phyloP scores from a whole-genome alignment of 2,113 vertebrate genomes.

The Siniperca knerii region DNA sequence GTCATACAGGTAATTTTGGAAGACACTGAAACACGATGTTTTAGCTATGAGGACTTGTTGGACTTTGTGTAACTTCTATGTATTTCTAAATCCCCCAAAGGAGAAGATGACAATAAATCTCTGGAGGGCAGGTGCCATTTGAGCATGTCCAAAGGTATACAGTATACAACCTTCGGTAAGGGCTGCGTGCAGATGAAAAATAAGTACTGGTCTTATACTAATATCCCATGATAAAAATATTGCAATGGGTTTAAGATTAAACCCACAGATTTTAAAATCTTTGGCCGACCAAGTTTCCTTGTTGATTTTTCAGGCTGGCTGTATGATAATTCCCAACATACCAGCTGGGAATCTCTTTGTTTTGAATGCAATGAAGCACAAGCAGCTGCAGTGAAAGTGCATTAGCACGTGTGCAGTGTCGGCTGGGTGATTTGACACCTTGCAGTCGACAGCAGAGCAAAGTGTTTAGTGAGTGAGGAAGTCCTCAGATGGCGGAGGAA shows the following conservation, averaged over 20 bases:
- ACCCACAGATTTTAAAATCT: neutral
- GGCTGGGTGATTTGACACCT: slow-evolving; percentile 44
- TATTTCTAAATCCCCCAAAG: neutral
- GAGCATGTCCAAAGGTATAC: neutral
- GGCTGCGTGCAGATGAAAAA: neutral
- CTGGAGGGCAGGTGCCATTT: neutral
- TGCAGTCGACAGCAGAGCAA: slow-evolving; percentile 48
- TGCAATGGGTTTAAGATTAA: neutral
- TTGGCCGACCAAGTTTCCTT: neutral
- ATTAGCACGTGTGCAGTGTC: slow-evolving; percentile 20
- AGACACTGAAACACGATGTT: neutral
- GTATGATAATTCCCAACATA: neutral
- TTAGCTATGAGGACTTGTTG: neutral
- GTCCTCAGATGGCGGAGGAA: slow-evolving; percentile 44
- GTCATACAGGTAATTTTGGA: neutral
- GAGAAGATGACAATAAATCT: neutral
- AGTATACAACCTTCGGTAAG: neutral
- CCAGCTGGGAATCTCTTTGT: slow-evolving; percentile 49
- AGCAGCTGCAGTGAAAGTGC: slow-evolving; percentile 48
- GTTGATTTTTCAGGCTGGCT: neutral
- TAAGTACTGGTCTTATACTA: neutral
- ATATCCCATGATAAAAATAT: neutral
- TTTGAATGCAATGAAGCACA: slow-evolving; percentile 38
- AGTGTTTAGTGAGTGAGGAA: slow-evolving; percentile 55
- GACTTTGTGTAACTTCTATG: neutral